Conservation (phyloP, 2,888 invertebrate species). For the Lepetodrilus schrolli region DNA sequence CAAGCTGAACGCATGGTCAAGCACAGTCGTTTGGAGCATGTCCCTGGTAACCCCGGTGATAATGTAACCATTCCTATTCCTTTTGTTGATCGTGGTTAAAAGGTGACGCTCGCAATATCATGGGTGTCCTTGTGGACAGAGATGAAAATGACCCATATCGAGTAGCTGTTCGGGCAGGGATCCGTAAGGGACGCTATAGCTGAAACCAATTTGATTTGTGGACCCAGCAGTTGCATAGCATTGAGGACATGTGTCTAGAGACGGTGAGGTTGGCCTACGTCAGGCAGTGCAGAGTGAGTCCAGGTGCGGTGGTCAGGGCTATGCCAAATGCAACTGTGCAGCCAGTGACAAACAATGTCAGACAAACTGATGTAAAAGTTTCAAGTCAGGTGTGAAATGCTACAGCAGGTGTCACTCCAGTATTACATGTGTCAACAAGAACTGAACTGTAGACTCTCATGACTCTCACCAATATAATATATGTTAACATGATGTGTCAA, state of each 20-base stretch:
- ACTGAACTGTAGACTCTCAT: not conserved
- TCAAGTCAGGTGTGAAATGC: not conserved
- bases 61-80: not conserved
- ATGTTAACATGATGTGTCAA: too few species aligned
- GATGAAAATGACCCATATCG: not conserved
- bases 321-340: not conserved
- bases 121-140: not conserved
- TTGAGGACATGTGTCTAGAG: not conserved
- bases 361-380: not conserved
- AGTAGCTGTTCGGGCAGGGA: not conserved
- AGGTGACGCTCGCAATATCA: not conserved
- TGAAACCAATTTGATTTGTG: not conserved
- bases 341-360: not conserved
- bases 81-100: not conserved
- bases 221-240: not conserved
- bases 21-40: slow-evolving; percentile 7
- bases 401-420: not conserved
- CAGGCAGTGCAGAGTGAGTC: not conserved
- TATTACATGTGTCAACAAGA: not conserved
- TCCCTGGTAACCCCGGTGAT: not conserved
- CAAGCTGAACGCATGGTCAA: not conserved
- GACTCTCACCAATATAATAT: not conserved
- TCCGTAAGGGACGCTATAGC: not conserved
- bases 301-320: not conserved
- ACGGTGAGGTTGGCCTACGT: not conserved